A percentile compares a stretch with the other conserved stretches of the same genome.
These are phyloP conservation scores for Epicauta chinensis DNA, from an alignment of 1,140 invertebrate species.

Conservation along the genomic window DNA sequence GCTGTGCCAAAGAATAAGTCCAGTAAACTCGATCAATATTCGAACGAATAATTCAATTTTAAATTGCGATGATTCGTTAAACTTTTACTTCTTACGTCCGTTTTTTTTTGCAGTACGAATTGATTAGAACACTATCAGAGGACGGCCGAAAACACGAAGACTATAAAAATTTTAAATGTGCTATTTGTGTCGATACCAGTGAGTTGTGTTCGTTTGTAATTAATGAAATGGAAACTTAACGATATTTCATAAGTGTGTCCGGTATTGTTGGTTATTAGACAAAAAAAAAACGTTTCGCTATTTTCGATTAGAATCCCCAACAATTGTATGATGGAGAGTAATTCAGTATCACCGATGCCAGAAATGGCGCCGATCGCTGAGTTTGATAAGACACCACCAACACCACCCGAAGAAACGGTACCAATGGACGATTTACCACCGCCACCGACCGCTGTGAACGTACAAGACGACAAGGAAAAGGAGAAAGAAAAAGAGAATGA, in stretches of 20 bases:
- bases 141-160: not conserved
- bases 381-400: slow-evolving; percentile 57
- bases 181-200: slow-evolving; percentile 1
- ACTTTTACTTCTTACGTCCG: too few relatives aligned
- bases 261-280: not conserved
- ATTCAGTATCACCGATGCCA: slow-evolving; percentile 56
- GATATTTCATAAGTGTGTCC: slow-evolving; percentile 1
- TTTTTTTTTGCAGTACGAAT: too few relatives aligned
- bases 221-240: not conserved
- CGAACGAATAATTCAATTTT: too few relatives aligned
- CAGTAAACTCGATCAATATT: too few relatives aligned
- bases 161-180: slow-evolving; percentile 1
- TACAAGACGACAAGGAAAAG: slow-evolving; percentile 49
- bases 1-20: too few relatives aligned
- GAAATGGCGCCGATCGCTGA: slow-evolving; percentile 56
- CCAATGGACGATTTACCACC: slow-evolving; percentile 55
- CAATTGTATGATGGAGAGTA: slow-evolving; percentile 53
- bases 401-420: slow-evolving; percentile 52
- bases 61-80: too few relatives aligned
- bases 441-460: slow-evolving; percentile 50
- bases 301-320: not conserved
- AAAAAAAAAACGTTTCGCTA: not conserved
- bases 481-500: slow-evolving; percentile 29
- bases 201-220: not conserved
- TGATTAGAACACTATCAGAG: not conserved